These are phyloP conservation scores for Rhynchotus rufescens DNA, from an alignment of 2,797 vertebrate species.

Conservation along the genomic window DNA sequence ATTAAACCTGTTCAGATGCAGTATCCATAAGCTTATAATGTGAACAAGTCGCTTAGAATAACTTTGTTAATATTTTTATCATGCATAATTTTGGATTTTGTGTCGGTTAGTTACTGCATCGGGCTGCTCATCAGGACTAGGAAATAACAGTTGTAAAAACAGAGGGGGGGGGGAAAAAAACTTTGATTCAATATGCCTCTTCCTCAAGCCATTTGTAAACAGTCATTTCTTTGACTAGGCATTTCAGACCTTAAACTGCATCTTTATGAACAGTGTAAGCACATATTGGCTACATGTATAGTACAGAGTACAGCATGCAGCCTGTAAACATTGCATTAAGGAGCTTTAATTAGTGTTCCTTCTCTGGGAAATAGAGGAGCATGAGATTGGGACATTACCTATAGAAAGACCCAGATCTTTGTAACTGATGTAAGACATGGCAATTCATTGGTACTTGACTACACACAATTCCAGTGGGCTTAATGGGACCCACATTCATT, in stretches of 20 bases:
- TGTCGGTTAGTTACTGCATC: not conserved
- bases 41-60: slow-evolving; percentile 19
- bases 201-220: not conserved
- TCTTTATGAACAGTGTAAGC: not conserved
- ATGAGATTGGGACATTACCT: not conserved
- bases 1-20: not conserved
- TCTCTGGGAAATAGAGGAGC: not conserved
- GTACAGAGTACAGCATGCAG: not conserved
- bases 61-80: not conserved
- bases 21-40: not conserved
- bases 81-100: not conserved
- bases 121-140: not conserved
- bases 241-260: not conserved
- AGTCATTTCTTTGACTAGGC: not conserved
- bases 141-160: not conserved
- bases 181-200: not conserved
- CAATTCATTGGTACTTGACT: not conserved
- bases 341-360: not conserved
- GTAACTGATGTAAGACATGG: not conserved
- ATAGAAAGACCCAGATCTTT: not conserved
- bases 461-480: not conserved
- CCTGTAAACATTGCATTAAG: not conserved
- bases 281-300: not conserved
- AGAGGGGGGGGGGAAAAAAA: not conserved
- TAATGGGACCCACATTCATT: not conserved